Evolutionary conservation across 2,797 vertebrate genomes (phyloP), one percentile per base, ranked within the genome.

Genomic region (Myotis daubentonii): DNA sequence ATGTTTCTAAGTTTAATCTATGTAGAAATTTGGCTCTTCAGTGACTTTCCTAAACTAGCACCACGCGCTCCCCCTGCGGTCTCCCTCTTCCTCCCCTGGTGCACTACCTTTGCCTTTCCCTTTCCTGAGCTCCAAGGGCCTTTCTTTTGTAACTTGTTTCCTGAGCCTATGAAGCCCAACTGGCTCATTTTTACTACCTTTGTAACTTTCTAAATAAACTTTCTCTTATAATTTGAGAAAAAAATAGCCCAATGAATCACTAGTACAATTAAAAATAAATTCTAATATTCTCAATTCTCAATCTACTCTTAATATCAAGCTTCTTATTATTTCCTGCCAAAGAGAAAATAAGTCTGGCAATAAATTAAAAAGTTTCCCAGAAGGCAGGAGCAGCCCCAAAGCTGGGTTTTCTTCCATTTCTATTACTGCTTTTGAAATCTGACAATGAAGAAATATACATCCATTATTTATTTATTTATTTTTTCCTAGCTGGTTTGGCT

Each of bases 251-350:
- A 88, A 93, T 80, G 66, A 87, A 79, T 91, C 38, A 76, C 0
- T 65, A 60, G 44, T 71, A 88, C 23, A 84, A 89, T 38, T 71
- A 33, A 84, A 93, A 91, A 57, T 36, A 90, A 66, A 84, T 66
- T 76, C 36, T 44, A 72, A 74, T 60, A 74, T 38, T 68, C 57
- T 87, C 47, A 76, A 82, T 72, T 89, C 33, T 93, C 60, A 84
- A 62, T 70, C 20, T 80, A 89, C 41, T 76, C 47, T 81, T 88
- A 93, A 38, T 66, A 81, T 44, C 71, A 91, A 87, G 23, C 8
- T 70, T 7, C 51, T 70, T 7, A 51, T 75, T 87, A 93, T 75
- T 91, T 96, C 20, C 80, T 84, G 38, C 72, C 30, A 68, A 71
- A 94, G 55, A 6, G 16, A 66, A 90, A 84, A 7, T 53, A 49